phyloP scores from a whole-genome alignment of 2,888 invertebrate species.

The Cinara cedri region DNA sequence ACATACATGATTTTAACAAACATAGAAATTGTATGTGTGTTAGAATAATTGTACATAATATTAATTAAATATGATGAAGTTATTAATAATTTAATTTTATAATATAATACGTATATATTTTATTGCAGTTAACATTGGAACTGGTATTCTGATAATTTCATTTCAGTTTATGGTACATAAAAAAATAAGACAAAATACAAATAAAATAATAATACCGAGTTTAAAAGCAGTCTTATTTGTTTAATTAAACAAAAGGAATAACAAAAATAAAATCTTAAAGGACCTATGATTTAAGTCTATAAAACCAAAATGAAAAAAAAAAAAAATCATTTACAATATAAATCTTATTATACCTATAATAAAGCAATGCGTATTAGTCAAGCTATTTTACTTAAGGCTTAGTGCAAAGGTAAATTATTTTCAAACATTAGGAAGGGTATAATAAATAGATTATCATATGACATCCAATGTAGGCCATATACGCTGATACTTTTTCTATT shows the following conservation, averaged over 20 bases:
- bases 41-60: neutral
- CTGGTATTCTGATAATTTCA: neutral
- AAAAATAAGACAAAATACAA: slow-evolving; percentile 29
- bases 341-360: slow-evolving; percentile 15
- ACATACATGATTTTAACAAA: slow-evolving; percentile 2
- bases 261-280: slow-evolving; percentile 53
- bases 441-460: neutral
- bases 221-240: slow-evolving; percentile 56
- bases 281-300: slow-evolving; percentile 46
- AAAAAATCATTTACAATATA: slow-evolving; percentile 43
- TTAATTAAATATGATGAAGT: slow-evolving; percentile 24
- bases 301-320: slow-evolving; percentile 47
- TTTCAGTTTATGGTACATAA: neutral
- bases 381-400: slow-evolving; percentile 36
- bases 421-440: neutral
- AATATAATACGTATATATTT: neutral
- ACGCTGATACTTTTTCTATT: slow-evolving; percentile 22
- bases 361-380: slow-evolving; percentile 44
- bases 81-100: slow-evolving; percentile 8
- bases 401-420: slow-evolving; percentile 21
- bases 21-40: neutral
- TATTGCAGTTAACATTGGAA: neutral
- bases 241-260: slow-evolving; percentile 55
- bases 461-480: neutral
- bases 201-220: slow-evolving; percentile 43